Evolutionary conservation across 2,797 vertebrate genomes (phyloP), one percentile per base, ranked within the genome.

Genomic region (Pempheris klunzingeri): DNA sequence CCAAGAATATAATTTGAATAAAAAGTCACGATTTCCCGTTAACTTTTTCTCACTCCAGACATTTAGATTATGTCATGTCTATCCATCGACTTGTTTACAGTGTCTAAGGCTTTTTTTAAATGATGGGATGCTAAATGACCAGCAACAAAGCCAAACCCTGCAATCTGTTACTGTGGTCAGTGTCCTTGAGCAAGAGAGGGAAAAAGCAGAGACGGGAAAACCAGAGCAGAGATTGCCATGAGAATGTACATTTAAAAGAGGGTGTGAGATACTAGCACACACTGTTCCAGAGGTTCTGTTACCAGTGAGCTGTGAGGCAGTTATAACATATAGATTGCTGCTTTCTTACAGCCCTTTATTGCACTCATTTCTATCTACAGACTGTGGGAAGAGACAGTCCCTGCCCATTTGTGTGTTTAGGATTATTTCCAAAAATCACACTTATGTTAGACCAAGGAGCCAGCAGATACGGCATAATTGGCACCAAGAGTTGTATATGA

Each of bases 131-230:
- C 81, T 88, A 87, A 92, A 84, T 14, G 47, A 55, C 86, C 81
- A 84, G 83, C 86, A 49, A 89, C 84, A 87, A 20, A 79, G 69
- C 73, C 78, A 63, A 92, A 93, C 91, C 89, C 91, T 93, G 65
- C 90, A 94, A 94, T 95, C 93, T 94, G 68, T 71, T 65, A 20
- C 78, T 94, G 91, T 78, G 91, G 91, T 92, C 78, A 71, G 44
- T 72, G 71, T 87, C 82, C 70, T 77, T 87, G 39, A 86, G 65
- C 53, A 80, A 30, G 57, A 79, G 24, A 60, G 59, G 58, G 41
- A 76, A 79, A 84, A 81, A 30, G 43, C 67, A 28, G 64, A 82
- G 77, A 74, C 36, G 8, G 68, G 54, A 69, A 66, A 68, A 76
- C 85, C 46, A 22, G 26, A 76, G 66, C 0, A 22, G 57, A 79